phyloP scores from a whole-genome alignment of 2,113 vertebrate species.

The Spea multiplicata region DNA sequence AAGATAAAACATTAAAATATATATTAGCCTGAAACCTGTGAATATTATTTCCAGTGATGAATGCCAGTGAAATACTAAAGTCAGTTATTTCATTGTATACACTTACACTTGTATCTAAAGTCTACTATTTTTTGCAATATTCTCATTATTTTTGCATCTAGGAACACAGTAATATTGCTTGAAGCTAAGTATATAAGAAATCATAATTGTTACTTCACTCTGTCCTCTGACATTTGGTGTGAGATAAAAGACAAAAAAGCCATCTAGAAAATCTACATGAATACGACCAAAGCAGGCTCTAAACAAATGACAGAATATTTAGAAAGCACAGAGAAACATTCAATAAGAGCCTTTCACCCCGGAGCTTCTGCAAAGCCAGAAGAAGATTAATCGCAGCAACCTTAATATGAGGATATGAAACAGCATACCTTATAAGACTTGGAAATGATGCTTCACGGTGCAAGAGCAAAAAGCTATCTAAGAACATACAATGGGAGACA shows the following conservation, averaged over 20 bases:
- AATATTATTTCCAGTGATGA: no score
- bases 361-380: constrained; percentile 47
- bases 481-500: background rate
- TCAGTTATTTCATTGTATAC: no score
- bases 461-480: background rate
- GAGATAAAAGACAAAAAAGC: constrained; percentile 25
- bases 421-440: constrained; percentile 26
- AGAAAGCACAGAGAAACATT: constrained; percentile 50
- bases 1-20: no score
- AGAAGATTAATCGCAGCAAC: constrained; percentile 47
- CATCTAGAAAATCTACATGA: constrained; percentile 41
- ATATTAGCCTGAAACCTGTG: no score
- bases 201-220: background rate
- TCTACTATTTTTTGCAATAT: no score
- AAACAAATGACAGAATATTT: constrained; percentile 47
- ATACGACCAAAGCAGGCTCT: constrained; percentile 45
- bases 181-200: no score
- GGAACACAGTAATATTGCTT: no score
- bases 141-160: no score
- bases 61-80: no score
- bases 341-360: constrained; percentile 41
- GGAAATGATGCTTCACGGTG: constrained; percentile 27
- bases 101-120: no score
- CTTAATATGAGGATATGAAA: constrained; percentile 46
- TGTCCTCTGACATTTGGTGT: background rate